Percentiles rank a stretch among this genome's conserved stretches.
Evolutionary conservation across 35 echinoderm and acorn worm genomes (phyloP).

Genomic region (Stichopus chloronotus): DNA sequence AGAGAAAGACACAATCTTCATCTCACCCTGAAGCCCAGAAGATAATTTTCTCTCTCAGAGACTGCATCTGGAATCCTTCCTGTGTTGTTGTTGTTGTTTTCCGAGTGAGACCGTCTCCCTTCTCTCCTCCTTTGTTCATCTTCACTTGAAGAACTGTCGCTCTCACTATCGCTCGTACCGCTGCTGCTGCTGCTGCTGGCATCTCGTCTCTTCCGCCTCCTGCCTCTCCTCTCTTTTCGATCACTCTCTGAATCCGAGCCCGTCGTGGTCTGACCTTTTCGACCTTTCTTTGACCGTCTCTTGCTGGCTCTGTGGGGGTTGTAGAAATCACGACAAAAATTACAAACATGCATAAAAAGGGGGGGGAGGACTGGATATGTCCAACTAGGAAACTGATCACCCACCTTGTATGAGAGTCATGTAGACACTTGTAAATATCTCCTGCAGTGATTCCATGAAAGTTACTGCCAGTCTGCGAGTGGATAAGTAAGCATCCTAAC

Average conservation of each 20-base stretch:
- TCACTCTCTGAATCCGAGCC: conserved; percentile 68
- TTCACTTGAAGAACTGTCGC: conserved; percentile 48
- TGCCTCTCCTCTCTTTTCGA: conserved; percentile 50
- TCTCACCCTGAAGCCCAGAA: conserved; percentile 25
- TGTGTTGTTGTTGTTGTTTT: conserved; percentile 22
- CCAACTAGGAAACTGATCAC: too few species aligned
- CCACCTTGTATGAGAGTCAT: too few species aligned
- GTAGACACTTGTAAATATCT: not conserved
- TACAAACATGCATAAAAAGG: not conserved
- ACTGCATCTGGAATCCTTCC: not conserved
- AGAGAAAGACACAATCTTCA: not conserved
- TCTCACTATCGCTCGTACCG: conserved; percentile 52
- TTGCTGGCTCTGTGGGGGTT: not conserved
- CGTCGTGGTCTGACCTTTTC: conserved; percentile 56
- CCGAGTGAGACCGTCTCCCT: conserved; percentile 35
- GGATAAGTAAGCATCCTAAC: too few species aligned
- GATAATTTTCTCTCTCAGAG: conserved; percentile 27
- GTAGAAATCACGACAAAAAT: not conserved
- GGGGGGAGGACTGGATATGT: not conserved
- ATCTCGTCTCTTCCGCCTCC: conserved; percentile 55
- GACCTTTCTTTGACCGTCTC: conserved; percentile 52
- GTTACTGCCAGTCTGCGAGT: too few species aligned
- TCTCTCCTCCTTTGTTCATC: not conserved
- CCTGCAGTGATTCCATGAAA: too few species aligned
- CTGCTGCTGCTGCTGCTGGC: conserved; percentile 52